Conservation (phyloP, 2,888 invertebrate species). For the Argynnis bischoffii region DNA sequence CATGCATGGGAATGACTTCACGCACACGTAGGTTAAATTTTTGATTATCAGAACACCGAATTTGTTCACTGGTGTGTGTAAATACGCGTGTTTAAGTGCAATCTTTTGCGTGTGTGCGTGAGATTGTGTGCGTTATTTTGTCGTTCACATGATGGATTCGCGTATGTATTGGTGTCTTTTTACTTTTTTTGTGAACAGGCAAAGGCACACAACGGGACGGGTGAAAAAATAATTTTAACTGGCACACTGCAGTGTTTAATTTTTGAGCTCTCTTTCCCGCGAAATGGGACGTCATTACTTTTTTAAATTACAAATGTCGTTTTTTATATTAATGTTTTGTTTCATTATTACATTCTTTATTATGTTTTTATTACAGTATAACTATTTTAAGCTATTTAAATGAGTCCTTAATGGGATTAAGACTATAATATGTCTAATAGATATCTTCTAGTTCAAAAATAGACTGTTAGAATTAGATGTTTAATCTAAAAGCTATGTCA, state of each 20-base stretch:
- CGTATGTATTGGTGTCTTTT: conserved; percentile 75
- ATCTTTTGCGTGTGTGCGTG: conserved; percentile 60
- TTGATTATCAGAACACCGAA: conserved; percentile 80
- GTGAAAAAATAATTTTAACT: conserved; percentile 82
- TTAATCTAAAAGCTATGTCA: no score
- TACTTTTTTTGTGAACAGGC: conserved; percentile 60
- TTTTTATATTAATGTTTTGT: conserved; percentile 55
- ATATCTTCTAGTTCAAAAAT: no score
- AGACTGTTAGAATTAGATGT: no score
- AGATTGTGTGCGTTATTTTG: conserved; percentile 63
- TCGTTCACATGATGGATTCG: conserved; percentile 76
- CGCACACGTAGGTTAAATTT: conserved; percentile 59
- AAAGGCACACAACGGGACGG: conserved; percentile 60
- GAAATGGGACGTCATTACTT: conserved; percentile 80
- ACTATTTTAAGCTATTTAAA: neutral
- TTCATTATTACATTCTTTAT: conserved; percentile 48
- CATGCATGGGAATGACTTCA: conserved; percentile 68
- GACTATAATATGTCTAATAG: neutral
- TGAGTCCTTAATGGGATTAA: neutral
- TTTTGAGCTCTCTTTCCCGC: conserved; percentile 79
- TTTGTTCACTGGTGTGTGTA: conserved; percentile 59
- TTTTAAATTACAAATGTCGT: conserved; percentile 78
- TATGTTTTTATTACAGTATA: conserved; percentile 3
- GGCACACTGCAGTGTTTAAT: conserved; percentile 80
- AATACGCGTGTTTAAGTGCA: conserved; percentile 55